A percentile compares a stretch with the other conserved stretches of the same genome.
phyloP scores from a whole-genome alignment of 1,140 invertebrate species.

The Pseudomyrmex concolor region DNA sequence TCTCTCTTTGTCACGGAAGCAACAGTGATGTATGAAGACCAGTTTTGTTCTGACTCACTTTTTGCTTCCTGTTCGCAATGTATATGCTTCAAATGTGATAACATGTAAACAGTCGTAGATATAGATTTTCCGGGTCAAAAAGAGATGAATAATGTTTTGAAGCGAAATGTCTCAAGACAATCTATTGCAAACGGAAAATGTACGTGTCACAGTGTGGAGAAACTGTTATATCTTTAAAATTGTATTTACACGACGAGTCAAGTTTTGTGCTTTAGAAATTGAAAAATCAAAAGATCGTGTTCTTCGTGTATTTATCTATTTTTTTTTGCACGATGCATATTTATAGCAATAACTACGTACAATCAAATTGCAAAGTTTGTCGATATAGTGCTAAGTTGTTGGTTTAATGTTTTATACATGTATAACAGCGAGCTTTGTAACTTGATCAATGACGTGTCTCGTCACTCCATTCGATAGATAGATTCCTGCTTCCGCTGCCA shows the following conservation, averaged over 20 bases:
- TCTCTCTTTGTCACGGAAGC: slow-evolving; percentile 13
- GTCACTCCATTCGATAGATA: slow-evolving; percentile 17
- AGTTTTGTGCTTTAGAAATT: background rate
- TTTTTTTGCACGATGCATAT: background rate
- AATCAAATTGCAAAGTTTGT: slow-evolving; percentile 12
- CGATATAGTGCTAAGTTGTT: background rate
- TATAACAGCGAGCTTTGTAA: background rate
- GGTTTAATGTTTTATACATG: background rate
- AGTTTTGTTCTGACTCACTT: slow-evolving; percentile 35
- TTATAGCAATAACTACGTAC: too few species aligned
- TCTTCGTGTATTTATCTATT: background rate
- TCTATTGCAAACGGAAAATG: background rate
- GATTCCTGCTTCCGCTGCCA: slow-evolving; percentile 24
- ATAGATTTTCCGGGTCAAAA: background rate
- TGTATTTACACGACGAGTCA: background rate
- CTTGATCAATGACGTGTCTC: slow-evolving; percentile 37
- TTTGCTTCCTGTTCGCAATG: slow-evolving; percentile 3
- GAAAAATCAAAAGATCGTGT: background rate
- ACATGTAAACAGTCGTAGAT: slow-evolving; percentile 23
- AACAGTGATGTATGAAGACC: slow-evolving; percentile 49
- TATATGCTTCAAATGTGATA: slow-evolving; percentile 40
- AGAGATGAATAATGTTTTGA: slow-evolving; percentile 12
- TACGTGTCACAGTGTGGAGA: too few species aligned
- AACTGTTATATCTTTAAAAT: too few species aligned
- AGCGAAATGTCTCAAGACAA: background rate